Percentiles rank a stretch among this genome's conserved stretches.
Conservation (phyloP, 2,113 vertebrate species). For the Semicossyphus pulcher region DNA sequence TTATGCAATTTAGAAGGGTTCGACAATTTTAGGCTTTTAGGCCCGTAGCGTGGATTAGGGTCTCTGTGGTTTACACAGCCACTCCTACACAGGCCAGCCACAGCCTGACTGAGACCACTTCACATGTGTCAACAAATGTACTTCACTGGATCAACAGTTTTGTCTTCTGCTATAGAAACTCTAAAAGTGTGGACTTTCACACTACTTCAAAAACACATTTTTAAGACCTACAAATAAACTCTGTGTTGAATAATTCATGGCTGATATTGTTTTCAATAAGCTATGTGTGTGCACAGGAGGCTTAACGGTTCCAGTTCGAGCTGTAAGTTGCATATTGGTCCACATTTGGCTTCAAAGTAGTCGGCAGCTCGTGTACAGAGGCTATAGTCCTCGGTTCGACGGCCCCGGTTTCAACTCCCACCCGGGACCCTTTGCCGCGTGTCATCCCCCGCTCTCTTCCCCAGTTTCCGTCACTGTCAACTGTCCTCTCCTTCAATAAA, state of each 20-base stretch:
- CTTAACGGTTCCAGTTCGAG: neutral
- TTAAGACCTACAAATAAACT: no score
- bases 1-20: slow-evolving; percentile 52
- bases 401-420: no score
- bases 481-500: no score
- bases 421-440: no score
- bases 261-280: neutral
- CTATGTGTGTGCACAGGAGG: neutral
- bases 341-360: no score
- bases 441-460: no score
- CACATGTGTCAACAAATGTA: slow-evolving; percentile 3
- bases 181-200: no score
- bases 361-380: no score
- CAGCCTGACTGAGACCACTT: slow-evolving; percentile 28
- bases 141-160: slow-evolving; percentile 9
- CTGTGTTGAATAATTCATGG: neutral
- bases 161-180: neutral
- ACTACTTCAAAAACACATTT: neutral
- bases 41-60: slow-evolving; percentile 49
- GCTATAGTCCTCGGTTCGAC: no score
- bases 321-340: no score
- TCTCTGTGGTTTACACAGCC: slow-evolving; percentile 31
- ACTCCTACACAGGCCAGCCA: neutral
- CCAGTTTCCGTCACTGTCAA: no score
- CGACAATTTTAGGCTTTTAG: slow-evolving; percentile 53